Evolutionary conservation across 2,888 invertebrate species (phyloP).

Genomic region (Noctua janthina): DNA sequence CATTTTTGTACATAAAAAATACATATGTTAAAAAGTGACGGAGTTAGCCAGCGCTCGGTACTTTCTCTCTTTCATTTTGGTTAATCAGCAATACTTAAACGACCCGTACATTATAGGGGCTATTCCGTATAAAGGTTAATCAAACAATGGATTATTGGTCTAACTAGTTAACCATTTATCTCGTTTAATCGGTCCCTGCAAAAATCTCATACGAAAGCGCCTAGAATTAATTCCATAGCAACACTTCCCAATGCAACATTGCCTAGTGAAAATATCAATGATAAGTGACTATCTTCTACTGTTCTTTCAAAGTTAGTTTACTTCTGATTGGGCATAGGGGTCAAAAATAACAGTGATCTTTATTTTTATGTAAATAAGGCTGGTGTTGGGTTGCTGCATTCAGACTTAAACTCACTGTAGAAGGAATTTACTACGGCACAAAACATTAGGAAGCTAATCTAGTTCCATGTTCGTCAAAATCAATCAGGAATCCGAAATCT

Average conservation of each 20-base stretch:
- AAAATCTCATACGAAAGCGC: constrained; percentile 1
- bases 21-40: neutral
- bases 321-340: neutral
- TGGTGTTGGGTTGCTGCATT: neutral
- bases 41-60: too few relatives aligned
- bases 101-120: neutral
- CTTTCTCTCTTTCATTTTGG: too few relatives aligned
- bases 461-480: constrained; percentile 6
- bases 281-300: neutral
- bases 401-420: neutral
- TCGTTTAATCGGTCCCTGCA: neutral
- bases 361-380: neutral
- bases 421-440: neutral
- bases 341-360: neutral
- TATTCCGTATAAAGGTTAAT: neutral
- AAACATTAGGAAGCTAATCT: neutral
- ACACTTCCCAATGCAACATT: neutral
- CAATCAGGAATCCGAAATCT: constrained; percentile 13
- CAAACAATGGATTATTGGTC: neutral
- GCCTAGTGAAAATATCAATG: neutral
- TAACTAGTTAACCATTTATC: neutral
- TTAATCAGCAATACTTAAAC: neutral
- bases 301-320: neutral
- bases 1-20: too few relatives aligned
- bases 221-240: constrained; percentile 32